phyloP scores from a whole-genome alignment of 1,140 invertebrate species.

The Heliconius nattereri region DNA sequence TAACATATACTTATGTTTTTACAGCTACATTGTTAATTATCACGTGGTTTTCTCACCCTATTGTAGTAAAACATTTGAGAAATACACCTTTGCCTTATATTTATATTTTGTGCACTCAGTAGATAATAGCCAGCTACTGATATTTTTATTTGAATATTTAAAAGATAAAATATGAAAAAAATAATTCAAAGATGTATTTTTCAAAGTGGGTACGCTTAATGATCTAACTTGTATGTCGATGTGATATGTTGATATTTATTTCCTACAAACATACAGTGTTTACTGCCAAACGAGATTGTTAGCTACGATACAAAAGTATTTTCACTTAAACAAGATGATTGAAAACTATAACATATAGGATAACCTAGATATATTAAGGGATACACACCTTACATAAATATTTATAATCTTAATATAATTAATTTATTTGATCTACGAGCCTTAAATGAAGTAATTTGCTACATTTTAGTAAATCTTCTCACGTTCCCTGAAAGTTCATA shows the following conservation, averaged over 20 bases:
- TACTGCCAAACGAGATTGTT: constrained; percentile 2
- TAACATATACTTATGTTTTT: constrained; percentile 53
- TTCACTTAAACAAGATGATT: neutral
- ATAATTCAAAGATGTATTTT: constrained; percentile 21
- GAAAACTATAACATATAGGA: neutral
- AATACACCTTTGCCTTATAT: constrained; percentile 25
- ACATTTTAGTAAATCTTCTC: constrained; percentile 20
- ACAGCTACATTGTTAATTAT: constrained; percentile 54
- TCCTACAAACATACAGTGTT: neutral
- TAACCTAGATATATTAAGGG: constrained; percentile 42
- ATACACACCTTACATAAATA: constrained; percentile 49
- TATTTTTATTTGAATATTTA: neutral
- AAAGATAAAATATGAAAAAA: neutral
- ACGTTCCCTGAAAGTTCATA: neutral
- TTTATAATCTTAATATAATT: constrained; percentile 59
- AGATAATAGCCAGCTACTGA: constrained; percentile 1
- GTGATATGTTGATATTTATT: neutral
- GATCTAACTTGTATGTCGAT: neutral
- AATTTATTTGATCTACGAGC: constrained; percentile 73
- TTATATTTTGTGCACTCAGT: neutral
- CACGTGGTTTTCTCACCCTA: constrained; percentile 65
- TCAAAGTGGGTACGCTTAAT: constrained; percentile 23
- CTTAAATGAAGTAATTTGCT: constrained; percentile 48
- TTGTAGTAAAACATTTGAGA: constrained; percentile 26
- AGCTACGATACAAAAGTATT: neutral